phyloP scores from a whole-genome alignment of 2,113 vertebrate species.

The Scophthalmus maximus region DNA sequence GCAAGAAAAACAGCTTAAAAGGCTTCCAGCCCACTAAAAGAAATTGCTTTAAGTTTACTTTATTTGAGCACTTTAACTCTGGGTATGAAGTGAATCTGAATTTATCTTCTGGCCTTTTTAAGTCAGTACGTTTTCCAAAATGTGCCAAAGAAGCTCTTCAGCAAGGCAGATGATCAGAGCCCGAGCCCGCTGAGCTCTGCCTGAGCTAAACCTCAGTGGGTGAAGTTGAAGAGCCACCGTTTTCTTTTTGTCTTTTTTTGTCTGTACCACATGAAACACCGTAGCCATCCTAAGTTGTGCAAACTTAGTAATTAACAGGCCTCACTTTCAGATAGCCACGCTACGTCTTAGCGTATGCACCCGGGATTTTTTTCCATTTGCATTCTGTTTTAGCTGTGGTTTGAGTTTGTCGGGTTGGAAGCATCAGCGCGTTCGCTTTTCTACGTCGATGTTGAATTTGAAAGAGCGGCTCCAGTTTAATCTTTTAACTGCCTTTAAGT shows the following conservation, averaged over 20 bases:
- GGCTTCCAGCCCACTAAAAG: not conserved
- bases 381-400: not conserved
- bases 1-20: slow-evolving; percentile 27
- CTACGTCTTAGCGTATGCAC: not conserved
- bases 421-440: no score
- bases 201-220: slow-evolving; percentile 1
- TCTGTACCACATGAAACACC: not conserved
- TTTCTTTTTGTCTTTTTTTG: not conserved
- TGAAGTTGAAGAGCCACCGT: not conserved
- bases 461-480: no score
- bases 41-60: slow-evolving; percentile 9
- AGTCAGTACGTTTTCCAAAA: slow-evolving; percentile 9
- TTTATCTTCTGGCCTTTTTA: slow-evolving; percentile 1
- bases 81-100: not conserved
- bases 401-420: no score
- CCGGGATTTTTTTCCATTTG: no score
- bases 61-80: slow-evolving; percentile 5
- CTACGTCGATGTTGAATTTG: no score
- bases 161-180: slow-evolving; percentile 2
- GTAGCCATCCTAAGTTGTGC: not conserved
- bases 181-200: not conserved
- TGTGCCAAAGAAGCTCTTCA: slow-evolving; percentile 3
- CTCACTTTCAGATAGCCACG: not conserved
- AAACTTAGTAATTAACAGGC: slow-evolving; percentile 1
- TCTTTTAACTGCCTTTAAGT: no score